Conservation (phyloP, 2,113 vertebrate species). For the Rhynchomys soricoides region DNA sequence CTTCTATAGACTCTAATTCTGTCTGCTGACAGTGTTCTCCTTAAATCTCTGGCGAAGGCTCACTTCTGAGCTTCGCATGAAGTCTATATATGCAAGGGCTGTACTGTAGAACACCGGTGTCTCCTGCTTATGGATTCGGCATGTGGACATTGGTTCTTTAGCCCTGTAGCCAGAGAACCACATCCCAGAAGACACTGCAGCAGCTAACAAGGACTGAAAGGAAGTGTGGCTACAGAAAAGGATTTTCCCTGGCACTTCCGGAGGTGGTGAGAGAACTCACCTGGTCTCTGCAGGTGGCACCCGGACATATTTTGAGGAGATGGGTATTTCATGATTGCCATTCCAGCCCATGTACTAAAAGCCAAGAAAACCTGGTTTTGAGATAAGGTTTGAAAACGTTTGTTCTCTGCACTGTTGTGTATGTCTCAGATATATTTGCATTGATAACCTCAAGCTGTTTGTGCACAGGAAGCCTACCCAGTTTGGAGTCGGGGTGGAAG, state of each 20-base stretch:
- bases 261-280: not conserved
- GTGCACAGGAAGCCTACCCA: not conserved
- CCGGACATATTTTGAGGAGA: rapidly evolving
- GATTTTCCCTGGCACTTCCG: not conserved
- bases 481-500: not conserved
- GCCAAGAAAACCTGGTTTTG: not conserved
- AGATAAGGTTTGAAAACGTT: conserved; percentile 20
- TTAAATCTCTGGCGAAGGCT: not conserved
- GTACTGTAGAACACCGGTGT: not conserved
- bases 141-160: not conserved
- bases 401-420: not conserved
- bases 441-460: not conserved
- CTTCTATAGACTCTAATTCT: not conserved
- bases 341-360: not conserved
- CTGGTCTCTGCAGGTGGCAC: rapidly evolving
- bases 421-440: not conserved
- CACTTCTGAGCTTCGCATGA: not conserved
- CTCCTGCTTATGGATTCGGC: not conserved
- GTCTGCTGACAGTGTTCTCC: not conserved
- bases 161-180: not conserved
- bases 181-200: not conserved
- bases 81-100: not conserved
- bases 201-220: not conserved
- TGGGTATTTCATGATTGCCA: too few relatives aligned
- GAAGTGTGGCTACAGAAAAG: not conserved